These are phyloP conservation scores for Drosophila aff. DNA, from an alignment of 1,140 invertebrate species.

Conservation along the genomic window DNA sequence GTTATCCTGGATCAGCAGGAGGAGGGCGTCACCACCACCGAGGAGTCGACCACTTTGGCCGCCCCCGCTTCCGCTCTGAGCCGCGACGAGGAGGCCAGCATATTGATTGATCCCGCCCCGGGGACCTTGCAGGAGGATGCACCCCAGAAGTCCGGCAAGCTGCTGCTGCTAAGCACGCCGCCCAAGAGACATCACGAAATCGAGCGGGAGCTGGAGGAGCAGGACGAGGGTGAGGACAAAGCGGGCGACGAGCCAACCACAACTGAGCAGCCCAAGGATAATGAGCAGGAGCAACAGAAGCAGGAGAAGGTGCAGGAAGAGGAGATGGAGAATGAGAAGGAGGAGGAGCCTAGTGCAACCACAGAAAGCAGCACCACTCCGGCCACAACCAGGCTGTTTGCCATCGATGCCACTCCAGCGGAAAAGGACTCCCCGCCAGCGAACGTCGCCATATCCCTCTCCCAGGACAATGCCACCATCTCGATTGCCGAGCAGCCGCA, in stretches of 20 bases:
- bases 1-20: slow-evolving; percentile 13
- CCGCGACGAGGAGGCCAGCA: slow-evolving; percentile 60
- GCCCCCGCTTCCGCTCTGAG: slow-evolving; percentile 30
- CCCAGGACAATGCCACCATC: slow-evolving; percentile 59
- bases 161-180: slow-evolving; percentile 73
- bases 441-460: slow-evolving; percentile 61
- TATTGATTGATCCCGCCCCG: slow-evolving; percentile 67
- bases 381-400: slow-evolving; percentile 67
- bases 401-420: slow-evolving; percentile 67
- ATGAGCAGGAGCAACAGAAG: slow-evolving; percentile 1
- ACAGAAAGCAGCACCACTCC: slow-evolving; percentile 45
- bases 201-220: slow-evolving; percentile 63
- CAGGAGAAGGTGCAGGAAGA: slow-evolving; percentile 1
- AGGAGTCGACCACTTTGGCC: slow-evolving; percentile 28
- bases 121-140: slow-evolving; percentile 35
- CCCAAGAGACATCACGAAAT: slow-evolving; percentile 58
- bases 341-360: slow-evolving; percentile 23
- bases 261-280: slow-evolving; percentile 26
- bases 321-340: background rate
- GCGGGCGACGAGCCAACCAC: slow-evolving; percentile 34
- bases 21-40: slow-evolving; percentile 27
- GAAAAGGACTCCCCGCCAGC: slow-evolving; percentile 36
- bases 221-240: slow-evolving; percentile 57
- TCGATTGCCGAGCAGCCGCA: slow-evolving; percentile 70
- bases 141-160: slow-evolving; percentile 57